Percentiles rank a stretch among this genome's conserved stretches.
Evolutionary conservation across 2,797 vertebrate genomes (phyloP).

Genomic region (Todus mexicanus): DNA sequence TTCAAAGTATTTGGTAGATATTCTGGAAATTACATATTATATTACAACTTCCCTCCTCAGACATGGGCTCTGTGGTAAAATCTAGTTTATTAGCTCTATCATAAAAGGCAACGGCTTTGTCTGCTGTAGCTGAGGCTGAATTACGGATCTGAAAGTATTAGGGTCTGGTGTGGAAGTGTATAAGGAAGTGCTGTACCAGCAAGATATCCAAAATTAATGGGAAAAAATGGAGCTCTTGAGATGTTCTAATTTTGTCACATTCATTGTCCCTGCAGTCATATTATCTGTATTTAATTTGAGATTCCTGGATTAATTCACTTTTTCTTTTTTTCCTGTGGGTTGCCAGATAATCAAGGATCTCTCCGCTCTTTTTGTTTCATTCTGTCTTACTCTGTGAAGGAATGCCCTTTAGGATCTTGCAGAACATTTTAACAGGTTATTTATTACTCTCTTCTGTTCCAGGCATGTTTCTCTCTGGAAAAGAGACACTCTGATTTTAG

Average conservation of each 20-base stretch:
- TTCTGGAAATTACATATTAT: not conserved
- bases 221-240: not conserved
- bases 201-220: not conserved
- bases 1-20: not conserved
- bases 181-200: not conserved
- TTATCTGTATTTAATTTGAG: not conserved
- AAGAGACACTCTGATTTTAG: not conserved
- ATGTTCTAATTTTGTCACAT: not conserved
- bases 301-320: not conserved
- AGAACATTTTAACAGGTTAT: not conserved
- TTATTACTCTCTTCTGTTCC: not conserved
- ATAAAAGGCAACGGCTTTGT: not conserved
- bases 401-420: not conserved
- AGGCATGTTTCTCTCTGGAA: not conserved
- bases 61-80: not conserved
- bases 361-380: not conserved
- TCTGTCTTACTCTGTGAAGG: not conserved
- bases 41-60: not conserved
- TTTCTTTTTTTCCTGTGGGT: not conserved
- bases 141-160: not conserved
- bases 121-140: not conserved
- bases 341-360: not conserved
- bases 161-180: not conserved
- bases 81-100: not conserved
- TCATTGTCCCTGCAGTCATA: not conserved